These are phyloP conservation scores for Ataeniobius toweri DNA, from an alignment of 2,797 vertebrate species.

Conservation along the genomic window DNA sequence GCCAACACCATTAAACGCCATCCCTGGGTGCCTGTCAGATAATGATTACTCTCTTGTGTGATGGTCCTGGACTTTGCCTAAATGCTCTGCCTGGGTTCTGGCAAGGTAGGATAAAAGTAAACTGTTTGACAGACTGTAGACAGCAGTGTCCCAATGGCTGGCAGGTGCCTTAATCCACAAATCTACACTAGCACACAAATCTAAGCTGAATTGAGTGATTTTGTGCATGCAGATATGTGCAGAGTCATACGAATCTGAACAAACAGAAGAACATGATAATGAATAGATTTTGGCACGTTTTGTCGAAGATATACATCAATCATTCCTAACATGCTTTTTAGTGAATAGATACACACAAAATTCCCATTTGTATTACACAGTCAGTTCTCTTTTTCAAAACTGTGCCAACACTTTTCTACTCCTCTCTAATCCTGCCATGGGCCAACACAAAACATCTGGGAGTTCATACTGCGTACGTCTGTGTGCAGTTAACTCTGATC, in stretches of 20 bases:
- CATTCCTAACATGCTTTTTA: constrained; percentile 17
- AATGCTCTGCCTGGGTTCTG: constrained; percentile 56
- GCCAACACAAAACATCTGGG: constrained; percentile 73
- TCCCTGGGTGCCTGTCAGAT: constrained; percentile 65
- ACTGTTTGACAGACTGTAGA: constrained; percentile 68
- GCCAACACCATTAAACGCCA: constrained; percentile 66
- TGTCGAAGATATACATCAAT: constrained; percentile 11
- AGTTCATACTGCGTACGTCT: constrained; percentile 45
- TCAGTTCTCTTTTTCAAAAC: constrained; percentile 39
- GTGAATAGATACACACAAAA: constrained; percentile 26
- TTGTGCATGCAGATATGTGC: constrained; percentile 4
- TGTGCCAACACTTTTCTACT: constrained; percentile 56
- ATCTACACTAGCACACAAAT: constrained; percentile 1
- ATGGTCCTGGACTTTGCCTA: constrained; percentile 67
- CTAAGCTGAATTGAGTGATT: neutral
- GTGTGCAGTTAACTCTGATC: constrained; percentile 33
- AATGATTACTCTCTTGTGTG: constrained; percentile 64
- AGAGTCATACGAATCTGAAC: constrained; percentile 1
- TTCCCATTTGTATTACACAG: constrained; percentile 17
- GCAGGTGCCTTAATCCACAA: constrained; percentile 57
- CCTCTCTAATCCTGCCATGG: constrained; percentile 58
- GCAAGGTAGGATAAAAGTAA: constrained; percentile 50
- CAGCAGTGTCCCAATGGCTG: constrained; percentile 54
- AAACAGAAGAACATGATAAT: neutral
- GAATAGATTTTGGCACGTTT: neutral